Conservation (phyloP, 2,888 invertebrate genomes). For the Drosophila macrothrix region DNA sequence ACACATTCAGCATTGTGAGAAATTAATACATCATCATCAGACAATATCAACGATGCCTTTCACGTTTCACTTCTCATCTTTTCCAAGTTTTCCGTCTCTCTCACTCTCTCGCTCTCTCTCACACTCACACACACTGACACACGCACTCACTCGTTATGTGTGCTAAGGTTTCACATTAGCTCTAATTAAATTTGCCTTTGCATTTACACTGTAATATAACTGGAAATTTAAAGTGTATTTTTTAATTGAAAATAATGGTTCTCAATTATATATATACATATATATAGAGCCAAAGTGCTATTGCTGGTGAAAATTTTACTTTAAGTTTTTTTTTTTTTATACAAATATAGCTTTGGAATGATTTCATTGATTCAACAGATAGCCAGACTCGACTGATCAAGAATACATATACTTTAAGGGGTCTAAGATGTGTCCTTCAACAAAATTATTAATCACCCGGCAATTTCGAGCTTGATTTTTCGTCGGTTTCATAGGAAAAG, state of each 20-base stretch:
- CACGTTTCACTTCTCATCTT: constrained; percentile 21
- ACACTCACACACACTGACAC: not conserved
- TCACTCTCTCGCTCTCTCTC: not conserved
- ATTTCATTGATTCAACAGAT: not conserved
- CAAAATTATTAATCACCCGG: not conserved
- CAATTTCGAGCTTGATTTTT: not conserved
- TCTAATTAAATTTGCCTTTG: constrained; percentile 44
- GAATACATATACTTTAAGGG: not conserved
- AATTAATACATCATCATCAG: constrained; percentile 74
- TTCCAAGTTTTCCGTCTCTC: constrained; percentile 12
- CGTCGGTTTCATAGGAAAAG: not conserved
- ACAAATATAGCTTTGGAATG: not conserved
- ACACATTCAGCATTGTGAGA: constrained; percentile 63
- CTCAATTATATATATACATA: not conserved
- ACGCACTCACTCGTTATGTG: constrained; percentile 3
- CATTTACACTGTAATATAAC: not conserved
- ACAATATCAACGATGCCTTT: constrained; percentile 56
- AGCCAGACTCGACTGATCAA: not conserved
- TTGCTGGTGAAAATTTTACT: not conserved
- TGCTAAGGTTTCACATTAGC: constrained; percentile 46
- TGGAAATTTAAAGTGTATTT: not conserved
- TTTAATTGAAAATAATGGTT: not conserved
- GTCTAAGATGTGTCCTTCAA: not conserved
- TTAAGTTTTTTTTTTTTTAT: not conserved
- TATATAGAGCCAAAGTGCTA: not conserved